Evolutionary conservation across 2,888 invertebrate species (phyloP).

Genomic region (Atethmia centrago): DNA sequence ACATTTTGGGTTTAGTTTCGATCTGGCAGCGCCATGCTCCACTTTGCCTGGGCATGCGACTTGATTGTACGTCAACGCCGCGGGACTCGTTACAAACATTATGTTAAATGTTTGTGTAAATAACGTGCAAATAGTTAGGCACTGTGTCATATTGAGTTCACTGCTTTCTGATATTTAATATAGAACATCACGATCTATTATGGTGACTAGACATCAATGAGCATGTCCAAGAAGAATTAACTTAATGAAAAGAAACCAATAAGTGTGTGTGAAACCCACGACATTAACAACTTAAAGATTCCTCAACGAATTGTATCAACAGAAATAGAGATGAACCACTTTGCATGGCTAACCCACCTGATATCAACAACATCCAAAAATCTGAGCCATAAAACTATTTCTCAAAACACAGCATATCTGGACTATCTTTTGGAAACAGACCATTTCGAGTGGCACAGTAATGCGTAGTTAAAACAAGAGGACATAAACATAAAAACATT

Average conservation of each 20-base stretch:
- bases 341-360: constrained; percentile 1
- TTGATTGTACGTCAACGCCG: constrained; percentile 69
- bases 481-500: constrained; percentile 55
- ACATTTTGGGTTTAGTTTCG: constrained; percentile 60
- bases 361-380: constrained; percentile 14
- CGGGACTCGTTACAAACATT: constrained; percentile 70
- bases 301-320: not conserved
- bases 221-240: constrained; percentile 1
- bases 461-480: constrained; percentile 40
- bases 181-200: constrained; percentile 23
- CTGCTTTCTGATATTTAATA: constrained; percentile 22
- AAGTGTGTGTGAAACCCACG: not conserved
- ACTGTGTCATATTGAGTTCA: constrained; percentile 51
- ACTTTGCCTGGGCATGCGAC: constrained; percentile 68
- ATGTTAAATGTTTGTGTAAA: constrained; percentile 74
- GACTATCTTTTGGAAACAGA: constrained; percentile 34
- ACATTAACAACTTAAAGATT: constrained; percentile 17
- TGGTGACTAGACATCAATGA: not conserved
- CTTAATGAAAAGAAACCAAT: not conserved
- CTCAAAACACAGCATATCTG: constrained; percentile 35
- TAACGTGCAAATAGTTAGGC: constrained; percentile 68
- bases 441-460: constrained; percentile 39
- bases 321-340: not conserved
- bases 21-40: constrained; percentile 60
- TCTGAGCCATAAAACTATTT: constrained; percentile 33